Evolutionary conservation across 2,888 invertebrate genomes (phyloP).

Genomic region (Isoperla grammatica): DNA sequence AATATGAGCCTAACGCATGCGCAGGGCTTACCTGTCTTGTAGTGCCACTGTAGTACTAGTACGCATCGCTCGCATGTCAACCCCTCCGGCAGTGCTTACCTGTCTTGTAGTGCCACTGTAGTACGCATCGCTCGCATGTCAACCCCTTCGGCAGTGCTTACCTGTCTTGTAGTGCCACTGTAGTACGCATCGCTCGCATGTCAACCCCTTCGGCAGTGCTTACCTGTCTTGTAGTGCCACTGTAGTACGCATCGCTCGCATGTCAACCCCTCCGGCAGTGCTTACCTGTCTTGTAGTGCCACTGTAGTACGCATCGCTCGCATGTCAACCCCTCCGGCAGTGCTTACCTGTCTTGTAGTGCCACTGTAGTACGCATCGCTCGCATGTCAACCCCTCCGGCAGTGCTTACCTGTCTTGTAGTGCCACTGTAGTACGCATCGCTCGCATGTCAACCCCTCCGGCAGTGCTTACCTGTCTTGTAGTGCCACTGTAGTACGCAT

Average conservation of each 20-base stretch:
- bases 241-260: conserved; percentile 26
- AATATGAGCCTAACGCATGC: too few relatives aligned
- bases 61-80: conserved; percentile 27
- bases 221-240: conserved; percentile 29
- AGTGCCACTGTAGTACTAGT: conserved; percentile 28
- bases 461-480: conserved; percentile 22
- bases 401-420: conserved; percentile 25
- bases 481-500: conserved; percentile 30
- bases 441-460: conserved; percentile 24
- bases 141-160: conserved; percentile 19
- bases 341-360: conserved; percentile 26
- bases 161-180: conserved; percentile 29
- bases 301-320: conserved; percentile 25
- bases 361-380: conserved; percentile 28
- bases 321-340: conserved; percentile 23
- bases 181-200: conserved; percentile 25
- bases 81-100: conserved; percentile 26
- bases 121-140: conserved; percentile 25
- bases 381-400: conserved; percentile 24
- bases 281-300: conserved; percentile 28
- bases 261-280: conserved; percentile 18
- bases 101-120: conserved; percentile 28
- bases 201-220: conserved; percentile 19
- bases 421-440: conserved; percentile 28
- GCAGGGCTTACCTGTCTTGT: conserved; percentile 22